phyloP scores from a whole-genome alignment of 2,113 vertebrate genomes.

The Ancistrus triradiatus region DNA sequence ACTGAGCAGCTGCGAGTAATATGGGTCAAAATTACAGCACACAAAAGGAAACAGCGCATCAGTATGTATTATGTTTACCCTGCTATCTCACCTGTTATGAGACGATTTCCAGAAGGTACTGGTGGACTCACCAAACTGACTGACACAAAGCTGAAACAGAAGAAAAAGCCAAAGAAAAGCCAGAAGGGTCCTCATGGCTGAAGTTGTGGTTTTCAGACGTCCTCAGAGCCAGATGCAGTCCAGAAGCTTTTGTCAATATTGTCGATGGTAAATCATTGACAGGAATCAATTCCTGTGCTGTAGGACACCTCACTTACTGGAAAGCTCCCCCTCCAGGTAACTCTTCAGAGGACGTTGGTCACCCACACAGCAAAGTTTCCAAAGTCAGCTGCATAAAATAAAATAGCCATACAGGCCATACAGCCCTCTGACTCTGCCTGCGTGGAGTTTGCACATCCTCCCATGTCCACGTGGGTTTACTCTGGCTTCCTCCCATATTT shows the following conservation, averaged over 20 bases:
- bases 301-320: conserved; percentile 28
- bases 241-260: conserved; percentile 14
- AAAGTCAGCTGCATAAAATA: too few relatives aligned
- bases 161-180: not conserved
- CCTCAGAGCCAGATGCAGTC: not conserved
- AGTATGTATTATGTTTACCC: too few relatives aligned
- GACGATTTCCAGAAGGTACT: not conserved
- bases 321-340: conserved; percentile 5
- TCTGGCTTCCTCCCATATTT: too few relatives aligned
- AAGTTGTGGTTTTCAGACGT: conserved; percentile 9
- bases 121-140: not conserved
- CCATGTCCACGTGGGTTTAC: too few relatives aligned
- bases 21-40: not conserved
- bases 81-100: not conserved
- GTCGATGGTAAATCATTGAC: conserved; percentile 65
- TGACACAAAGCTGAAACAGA: conserved; percentile 15
- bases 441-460: too few relatives aligned
- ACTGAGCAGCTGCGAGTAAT: too few relatives aligned
- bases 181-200: conserved; percentile 23
- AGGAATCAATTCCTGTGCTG: conserved; percentile 48
- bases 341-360: too few relatives aligned
- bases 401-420: too few relatives aligned
- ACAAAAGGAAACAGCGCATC: not conserved
- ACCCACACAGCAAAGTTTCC: too few relatives aligned
- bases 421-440: too few relatives aligned